Percentiles rank a stretch among this genome's conserved stretches.
phyloP scores from a whole-genome alignment of 2,888 invertebrate species.

The Pachliopta kotzebuea region DNA sequence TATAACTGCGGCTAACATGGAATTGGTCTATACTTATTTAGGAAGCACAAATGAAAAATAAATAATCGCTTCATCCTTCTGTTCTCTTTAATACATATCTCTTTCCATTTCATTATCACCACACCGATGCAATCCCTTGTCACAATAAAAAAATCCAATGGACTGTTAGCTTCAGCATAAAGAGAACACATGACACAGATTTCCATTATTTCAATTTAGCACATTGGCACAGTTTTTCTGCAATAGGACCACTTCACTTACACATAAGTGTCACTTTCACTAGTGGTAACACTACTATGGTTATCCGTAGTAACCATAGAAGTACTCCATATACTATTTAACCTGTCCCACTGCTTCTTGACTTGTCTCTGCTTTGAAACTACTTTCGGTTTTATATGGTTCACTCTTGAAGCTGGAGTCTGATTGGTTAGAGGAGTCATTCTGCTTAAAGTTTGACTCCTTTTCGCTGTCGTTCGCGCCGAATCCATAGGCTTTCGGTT shows the following conservation, averaged over 20 bases:
- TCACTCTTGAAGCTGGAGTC: constrained; percentile 54
- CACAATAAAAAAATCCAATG: neutral
- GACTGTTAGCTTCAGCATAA: neutral
- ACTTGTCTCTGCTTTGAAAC: constrained; percentile 54
- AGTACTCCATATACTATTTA: constrained; percentile 62
- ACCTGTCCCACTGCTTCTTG: constrained; percentile 62
- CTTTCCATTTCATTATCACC: neutral
- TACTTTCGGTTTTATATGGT: constrained; percentile 50
- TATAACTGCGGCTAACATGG: neutral
- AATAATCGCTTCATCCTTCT: neutral
- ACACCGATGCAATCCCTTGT: neutral
- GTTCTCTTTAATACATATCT: no score
- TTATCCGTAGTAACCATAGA: constrained; percentile 46
- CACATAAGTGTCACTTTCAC: constrained; percentile 2
- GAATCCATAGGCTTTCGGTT: constrained; percentile 40
- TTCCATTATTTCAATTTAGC: neutral
- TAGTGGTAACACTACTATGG: constrained; percentile 36
- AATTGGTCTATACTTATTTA: neutral
- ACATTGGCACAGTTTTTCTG: constrained; percentile 14
- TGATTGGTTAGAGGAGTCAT: constrained; percentile 45
- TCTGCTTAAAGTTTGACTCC: constrained; percentile 45
- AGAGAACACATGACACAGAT: neutral
- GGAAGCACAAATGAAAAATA: constrained; percentile 3
- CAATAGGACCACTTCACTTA: constrained; percentile 9
- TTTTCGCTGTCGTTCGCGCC: constrained; percentile 46